A percentile compares a stretch with the other conserved stretches of the same genome.
These are phyloP conservation scores for western clawed frog (Xenopus tropicalis) DNA, from an alignment of 2,113 vertebrate genomes.

Conservation along the genomic window DNA sequence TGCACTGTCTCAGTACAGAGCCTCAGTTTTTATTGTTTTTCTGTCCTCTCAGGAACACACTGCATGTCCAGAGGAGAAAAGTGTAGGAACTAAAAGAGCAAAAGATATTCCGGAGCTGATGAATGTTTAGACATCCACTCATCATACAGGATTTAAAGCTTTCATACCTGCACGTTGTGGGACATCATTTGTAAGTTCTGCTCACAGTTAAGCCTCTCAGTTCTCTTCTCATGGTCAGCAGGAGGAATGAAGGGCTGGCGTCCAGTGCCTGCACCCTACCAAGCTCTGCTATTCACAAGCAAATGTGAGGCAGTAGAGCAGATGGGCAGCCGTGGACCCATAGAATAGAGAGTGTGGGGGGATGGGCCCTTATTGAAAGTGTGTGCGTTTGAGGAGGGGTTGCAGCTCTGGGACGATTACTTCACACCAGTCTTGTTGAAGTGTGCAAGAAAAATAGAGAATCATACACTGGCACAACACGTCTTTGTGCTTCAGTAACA, in stretches of 20 bases:
- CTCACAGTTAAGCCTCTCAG: constrained; percentile 28
- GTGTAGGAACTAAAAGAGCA: neutral
- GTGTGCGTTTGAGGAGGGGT: constrained; percentile 31
- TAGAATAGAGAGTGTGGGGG: constrained; percentile 39
- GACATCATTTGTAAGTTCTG: constrained; percentile 11
- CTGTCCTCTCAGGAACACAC: neutral
- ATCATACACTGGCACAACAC: constrained; percentile 41
- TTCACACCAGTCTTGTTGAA: constrained; percentile 50
- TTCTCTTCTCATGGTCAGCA: constrained; percentile 18
- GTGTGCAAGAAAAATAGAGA: constrained; percentile 28
- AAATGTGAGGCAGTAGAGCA: constrained; percentile 62
- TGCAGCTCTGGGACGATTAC: neutral
- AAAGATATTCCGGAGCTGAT: neutral
- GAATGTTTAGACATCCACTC: neutral
- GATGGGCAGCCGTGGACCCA: constrained; percentile 60
- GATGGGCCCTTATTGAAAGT: constrained; percentile 39
- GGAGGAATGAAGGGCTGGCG: constrained; percentile 45
- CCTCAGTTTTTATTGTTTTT: neutral
- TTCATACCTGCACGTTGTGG: constrained; percentile 21
- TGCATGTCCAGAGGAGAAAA: neutral
- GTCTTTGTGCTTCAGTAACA: neutral
- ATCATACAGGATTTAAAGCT: neutral
- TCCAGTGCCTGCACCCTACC: constrained; percentile 45
- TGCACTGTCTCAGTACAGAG: neutral
- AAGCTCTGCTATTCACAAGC: constrained; percentile 59